Evolutionary conservation across 2,113 vertebrate genomes (phyloP).

Genomic region (Onychostruthus taczanowskii): DNA sequence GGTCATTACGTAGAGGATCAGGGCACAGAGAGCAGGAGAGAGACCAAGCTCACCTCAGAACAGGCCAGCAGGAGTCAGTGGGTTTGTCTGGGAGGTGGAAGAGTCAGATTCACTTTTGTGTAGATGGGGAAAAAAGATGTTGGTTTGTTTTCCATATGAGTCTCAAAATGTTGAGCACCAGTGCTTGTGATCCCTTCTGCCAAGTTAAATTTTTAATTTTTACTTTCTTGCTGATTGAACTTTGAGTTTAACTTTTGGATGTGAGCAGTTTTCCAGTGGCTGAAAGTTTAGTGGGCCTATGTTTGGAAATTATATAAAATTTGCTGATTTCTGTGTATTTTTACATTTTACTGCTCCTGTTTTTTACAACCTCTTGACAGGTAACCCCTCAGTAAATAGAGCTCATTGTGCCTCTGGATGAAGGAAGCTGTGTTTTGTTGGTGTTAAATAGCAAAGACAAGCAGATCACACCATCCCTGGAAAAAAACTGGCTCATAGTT

Average conservation of each 20-base stretch:
- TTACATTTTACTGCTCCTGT: not conserved
- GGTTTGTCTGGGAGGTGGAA: not conserved
- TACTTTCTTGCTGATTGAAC: not conserved
- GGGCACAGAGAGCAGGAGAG: not conserved
- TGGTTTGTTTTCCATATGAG: not conserved
- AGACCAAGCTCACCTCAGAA: no score
- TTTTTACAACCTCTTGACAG: not conserved
- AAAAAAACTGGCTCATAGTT: not conserved
- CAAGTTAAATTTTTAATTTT: no score
- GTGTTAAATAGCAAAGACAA: not conserved
- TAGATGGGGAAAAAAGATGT: not conserved
- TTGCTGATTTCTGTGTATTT: not conserved
- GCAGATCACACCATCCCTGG: not conserved
- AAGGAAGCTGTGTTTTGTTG: not conserved
- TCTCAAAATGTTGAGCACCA: not conserved
- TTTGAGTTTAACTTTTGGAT: not conserved
- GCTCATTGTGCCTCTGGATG: not conserved
- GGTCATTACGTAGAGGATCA: rapidly evolving
- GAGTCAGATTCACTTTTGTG: not conserved
- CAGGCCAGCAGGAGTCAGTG: not conserved
- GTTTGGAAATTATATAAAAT: not conserved
- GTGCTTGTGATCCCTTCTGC: not conserved
- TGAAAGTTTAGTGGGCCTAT: not conserved
- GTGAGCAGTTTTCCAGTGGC: not conserved
- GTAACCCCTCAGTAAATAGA: not conserved